phyloP scores from a whole-genome alignment of 2,113 vertebrate genomes.

The Pterocles gutturalis region DNA sequence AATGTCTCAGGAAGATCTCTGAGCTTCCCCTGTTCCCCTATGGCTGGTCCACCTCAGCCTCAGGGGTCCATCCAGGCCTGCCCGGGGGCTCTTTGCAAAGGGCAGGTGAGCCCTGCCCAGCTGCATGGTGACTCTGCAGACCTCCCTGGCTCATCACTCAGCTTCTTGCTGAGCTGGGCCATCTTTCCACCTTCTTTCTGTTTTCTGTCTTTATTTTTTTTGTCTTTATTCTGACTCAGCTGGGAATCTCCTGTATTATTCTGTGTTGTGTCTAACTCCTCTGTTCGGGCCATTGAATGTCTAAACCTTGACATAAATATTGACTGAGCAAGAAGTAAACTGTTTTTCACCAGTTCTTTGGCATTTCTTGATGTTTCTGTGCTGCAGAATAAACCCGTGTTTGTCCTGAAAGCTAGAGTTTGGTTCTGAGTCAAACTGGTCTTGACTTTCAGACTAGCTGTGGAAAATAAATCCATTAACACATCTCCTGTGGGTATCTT shows the following conservation, averaged over 20 bases:
- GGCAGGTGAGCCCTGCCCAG: fast-evolving
- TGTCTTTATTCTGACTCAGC: neutral
- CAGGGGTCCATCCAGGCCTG: fast-evolving
- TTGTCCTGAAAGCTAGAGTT: neutral
- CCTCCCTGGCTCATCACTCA: neutral
- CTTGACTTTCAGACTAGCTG: neutral
- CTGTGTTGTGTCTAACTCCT: neutral
- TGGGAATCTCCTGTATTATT: neutral
- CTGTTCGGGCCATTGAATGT: neutral
- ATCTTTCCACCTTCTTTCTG: neutral
- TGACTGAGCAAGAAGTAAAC: neutral
- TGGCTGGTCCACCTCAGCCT: neutral
- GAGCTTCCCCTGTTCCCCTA: neutral
- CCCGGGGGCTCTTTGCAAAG: neutral
- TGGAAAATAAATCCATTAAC: neutral
- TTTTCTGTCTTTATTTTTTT: neutral
- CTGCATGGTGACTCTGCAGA: neutral
- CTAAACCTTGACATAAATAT: neutral
- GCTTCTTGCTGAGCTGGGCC: neutral
- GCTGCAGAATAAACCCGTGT: neutral
- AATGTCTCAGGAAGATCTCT: neutral
- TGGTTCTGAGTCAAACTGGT: neutral
- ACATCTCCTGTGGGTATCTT: neutral
- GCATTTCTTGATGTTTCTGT: neutral
- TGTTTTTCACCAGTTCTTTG: neutral